Base-by-base conservation (phyloP, 2,888 invertebrate genomes). In the Drosophila cognata region DNA sequence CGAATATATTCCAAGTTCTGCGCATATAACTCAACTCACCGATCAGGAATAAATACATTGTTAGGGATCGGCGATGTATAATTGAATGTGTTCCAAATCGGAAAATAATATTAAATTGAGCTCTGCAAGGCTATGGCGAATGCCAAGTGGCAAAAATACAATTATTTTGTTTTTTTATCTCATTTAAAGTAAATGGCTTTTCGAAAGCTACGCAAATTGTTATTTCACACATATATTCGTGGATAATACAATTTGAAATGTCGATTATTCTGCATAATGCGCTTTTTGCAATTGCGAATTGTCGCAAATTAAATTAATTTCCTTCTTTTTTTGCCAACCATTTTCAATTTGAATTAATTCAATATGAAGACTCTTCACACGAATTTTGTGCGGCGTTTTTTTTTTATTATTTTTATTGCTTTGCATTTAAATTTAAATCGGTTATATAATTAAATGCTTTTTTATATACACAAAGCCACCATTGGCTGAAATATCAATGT, bases 271-370 rank as follows among this genome's bases (percentile, higher is more conserved):
- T 7, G 35, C 63, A 52, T 61, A 53, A 65, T 69, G 63, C 70
- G 57, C 43, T 52, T 70, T 63, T 53, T 50, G 60, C 53, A 67
- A 46, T 61, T 71, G 75, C 56, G 53, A 79, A 77, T 70, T 84
- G 89, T 72, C 77, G 58, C 80, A 79, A 89, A 88, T 89, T 79
- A 70, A 84, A 84, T 84, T 82, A 68, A 82, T 66, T 63, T 60
- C 31, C 64, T 70, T 70, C 59, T 55, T 50, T 50, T 36, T 48
- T 50, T 18, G 63, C 38, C 64, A 63, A 58, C 53, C 46, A 62
- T 67, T 82, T 77, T 89, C 81, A 80, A 85, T 77, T 84, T 74
- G 55, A 68, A 80, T 88, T 81, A 83, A 88, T 88, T 88, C 78
- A 80, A 82, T 72, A 74, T 67, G 81, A 62, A 81, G 73, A 53